A percentile compares a stretch with the other conserved stretches of the same genome.
Evolutionary conservation across 2,888 invertebrate genomes (phyloP).

Genomic region (Diploptera punctata): DNA sequence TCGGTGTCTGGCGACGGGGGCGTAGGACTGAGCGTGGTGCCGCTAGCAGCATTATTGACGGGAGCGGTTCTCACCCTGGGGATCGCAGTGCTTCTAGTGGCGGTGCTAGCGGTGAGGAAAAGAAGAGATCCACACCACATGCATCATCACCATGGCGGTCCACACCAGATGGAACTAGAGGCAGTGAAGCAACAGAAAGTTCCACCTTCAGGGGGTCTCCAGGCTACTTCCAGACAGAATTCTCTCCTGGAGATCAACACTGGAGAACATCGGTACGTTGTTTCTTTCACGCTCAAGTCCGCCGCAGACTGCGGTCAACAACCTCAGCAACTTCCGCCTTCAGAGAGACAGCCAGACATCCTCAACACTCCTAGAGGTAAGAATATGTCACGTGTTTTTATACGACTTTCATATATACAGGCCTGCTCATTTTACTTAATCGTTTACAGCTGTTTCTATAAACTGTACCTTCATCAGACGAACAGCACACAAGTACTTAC

Average conservation of each 20-base stretch:
- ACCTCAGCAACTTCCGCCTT: conserved; percentile 44
- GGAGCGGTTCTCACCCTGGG: conserved; percentile 71
- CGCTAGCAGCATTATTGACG: conserved; percentile 71
- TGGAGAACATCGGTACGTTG: conserved; percentile 80
- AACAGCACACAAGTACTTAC: too few species aligned
- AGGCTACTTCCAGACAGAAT: conserved; percentile 50
- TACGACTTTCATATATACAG: too few species aligned
- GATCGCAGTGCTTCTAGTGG: conserved; percentile 67
- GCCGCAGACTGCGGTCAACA: conserved; percentile 37
- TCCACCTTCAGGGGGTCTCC: conserved; percentile 43
- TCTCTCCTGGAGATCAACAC: conserved; percentile 78
- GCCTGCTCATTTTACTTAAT: too few species aligned
- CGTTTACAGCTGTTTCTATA: too few species aligned
- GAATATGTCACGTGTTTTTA: too few species aligned
- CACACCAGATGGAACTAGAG: conserved; percentile 48
- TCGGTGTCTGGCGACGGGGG: conserved; percentile 49
- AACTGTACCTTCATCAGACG: too few species aligned
- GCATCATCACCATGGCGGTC: conserved; percentile 46
- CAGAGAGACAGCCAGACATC: conserved; percentile 72
- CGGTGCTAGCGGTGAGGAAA: conserved; percentile 68
- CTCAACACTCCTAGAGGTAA: conserved; percentile 73
- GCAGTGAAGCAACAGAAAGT: conserved; percentile 61
- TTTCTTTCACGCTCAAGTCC: conserved; percentile 83
- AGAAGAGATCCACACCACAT: conserved; percentile 57
- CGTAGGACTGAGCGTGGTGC: conserved; percentile 67